Conservation (phyloP, 2,888 invertebrate species). For the Lepidocyrtinus sp. region DNA sequence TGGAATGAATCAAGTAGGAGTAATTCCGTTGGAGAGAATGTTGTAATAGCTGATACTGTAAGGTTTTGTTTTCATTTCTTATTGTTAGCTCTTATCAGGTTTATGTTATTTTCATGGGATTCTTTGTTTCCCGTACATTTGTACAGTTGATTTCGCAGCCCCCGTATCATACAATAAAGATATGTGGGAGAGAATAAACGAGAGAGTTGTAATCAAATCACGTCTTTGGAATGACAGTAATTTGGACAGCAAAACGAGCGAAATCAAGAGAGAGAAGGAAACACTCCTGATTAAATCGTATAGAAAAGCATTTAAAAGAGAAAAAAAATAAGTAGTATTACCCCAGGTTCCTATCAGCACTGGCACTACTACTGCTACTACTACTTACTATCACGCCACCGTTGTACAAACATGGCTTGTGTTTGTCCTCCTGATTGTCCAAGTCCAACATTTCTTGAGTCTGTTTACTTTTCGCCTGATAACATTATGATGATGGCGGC, state of each 20-base stretch:
- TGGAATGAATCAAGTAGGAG: no score
- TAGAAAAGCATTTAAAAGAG: not conserved
- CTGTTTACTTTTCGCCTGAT: conserved; percentile 3
- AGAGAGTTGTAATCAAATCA: conserved; percentile 56
- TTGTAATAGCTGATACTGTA: not conserved
- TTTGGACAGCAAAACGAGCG: conserved; percentile 45
- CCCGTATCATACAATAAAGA: not conserved
- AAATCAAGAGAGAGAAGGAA: conserved; percentile 27
- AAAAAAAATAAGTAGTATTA: not conserved
- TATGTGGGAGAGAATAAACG: not conserved
- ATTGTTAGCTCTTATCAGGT: conserved; percentile 11
- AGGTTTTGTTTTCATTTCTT: not conserved
- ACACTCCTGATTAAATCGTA: conserved; percentile 7
- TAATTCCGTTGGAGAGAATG: no score
- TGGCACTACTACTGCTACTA: not conserved
- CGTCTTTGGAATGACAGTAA: conserved; percentile 59
- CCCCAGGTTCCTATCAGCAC: no score
- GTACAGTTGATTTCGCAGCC: not conserved
- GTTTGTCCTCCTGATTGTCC: conserved; percentile 9
- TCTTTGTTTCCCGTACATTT: conserved; percentile 3
- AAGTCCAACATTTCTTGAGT: conserved; percentile 13
- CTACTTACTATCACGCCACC: not conserved
- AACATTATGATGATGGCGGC: conserved; percentile 6
- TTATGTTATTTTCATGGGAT: conserved; percentile 1
- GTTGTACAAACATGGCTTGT: conserved; percentile 8